These are phyloP conservation scores for Piaya cayana DNA, from an alignment of 2,113 vertebrate species.

Conservation along the genomic window DNA sequence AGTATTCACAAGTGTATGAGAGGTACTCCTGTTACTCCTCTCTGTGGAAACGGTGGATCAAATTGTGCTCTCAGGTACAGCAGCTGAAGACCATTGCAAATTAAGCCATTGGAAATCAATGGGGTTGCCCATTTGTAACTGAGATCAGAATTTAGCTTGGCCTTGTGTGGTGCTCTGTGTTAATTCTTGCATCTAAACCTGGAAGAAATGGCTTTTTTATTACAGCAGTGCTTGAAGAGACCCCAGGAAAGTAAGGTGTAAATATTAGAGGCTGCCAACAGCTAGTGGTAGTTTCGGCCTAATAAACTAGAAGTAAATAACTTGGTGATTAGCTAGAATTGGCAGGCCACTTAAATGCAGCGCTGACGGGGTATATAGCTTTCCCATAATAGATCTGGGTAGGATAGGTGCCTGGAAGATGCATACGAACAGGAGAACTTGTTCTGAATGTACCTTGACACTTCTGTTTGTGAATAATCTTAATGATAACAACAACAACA, in stretches of 20 bases:
- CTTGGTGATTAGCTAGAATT: constrained; percentile 67
- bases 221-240: constrained; percentile 71
- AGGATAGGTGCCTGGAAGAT: constrained; percentile 31
- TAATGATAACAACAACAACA: constrained; percentile 1
- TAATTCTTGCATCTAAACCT: constrained; percentile 63
- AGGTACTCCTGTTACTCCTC: constrained; percentile 4
- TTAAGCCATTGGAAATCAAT: constrained; percentile 59
- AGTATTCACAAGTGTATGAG: neutral
- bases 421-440: neutral
- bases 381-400: neutral
- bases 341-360: constrained; percentile 69
- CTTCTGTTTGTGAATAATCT: constrained; percentile 23
- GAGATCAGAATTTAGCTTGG: constrained; percentile 63
- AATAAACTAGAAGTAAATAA: constrained; percentile 83
- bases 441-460: constrained; percentile 14
- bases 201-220: constrained; percentile 63
- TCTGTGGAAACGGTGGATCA: constrained; percentile 8
- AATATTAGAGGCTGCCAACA: constrained; percentile 71
- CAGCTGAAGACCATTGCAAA: constrained; percentile 52
- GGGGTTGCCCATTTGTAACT: constrained; percentile 26
- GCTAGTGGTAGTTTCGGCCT: constrained; percentile 80
- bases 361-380: neutral
- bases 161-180: constrained; percentile 1
- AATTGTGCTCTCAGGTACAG: constrained; percentile 55
- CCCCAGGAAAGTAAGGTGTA: constrained; percentile 77